phyloP scores from a whole-genome alignment of 2,888 invertebrate species.

The Agonopterix subpropinquella region DNA sequence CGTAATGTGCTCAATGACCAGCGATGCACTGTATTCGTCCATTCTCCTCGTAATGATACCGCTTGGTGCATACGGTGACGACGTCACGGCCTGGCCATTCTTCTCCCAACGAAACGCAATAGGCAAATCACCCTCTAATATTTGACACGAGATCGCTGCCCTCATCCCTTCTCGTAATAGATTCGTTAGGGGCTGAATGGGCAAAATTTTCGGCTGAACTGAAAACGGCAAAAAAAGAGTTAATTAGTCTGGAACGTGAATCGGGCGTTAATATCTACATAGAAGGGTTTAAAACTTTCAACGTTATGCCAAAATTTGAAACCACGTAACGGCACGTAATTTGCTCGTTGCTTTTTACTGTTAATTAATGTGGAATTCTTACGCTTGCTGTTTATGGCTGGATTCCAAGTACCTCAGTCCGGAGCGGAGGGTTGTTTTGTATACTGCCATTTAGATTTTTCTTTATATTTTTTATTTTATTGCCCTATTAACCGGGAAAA shows the following conservation, averaged over 20 bases:
- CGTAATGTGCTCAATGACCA: slow-evolving; percentile 90
- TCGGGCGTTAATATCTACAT: slow-evolving; percentile 12
- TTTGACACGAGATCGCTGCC: slow-evolving; percentile 92
- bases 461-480: slow-evolving; percentile 51
- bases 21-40: slow-evolving; percentile 90
- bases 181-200: slow-evolving; percentile 88
- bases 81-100: slow-evolving; percentile 85
- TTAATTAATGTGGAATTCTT: slow-evolving; percentile 47
- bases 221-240: slow-evolving; percentile 26
- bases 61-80: slow-evolving; percentile 73
- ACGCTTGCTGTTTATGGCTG: slow-evolving; percentile 20
- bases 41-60: slow-evolving; percentile 73
- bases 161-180: slow-evolving; percentile 89
- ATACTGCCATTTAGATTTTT: slow-evolving; percentile 36
- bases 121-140: slow-evolving; percentile 94
- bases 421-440: slow-evolving; percentile 23
- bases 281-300: slow-evolving; percentile 7
- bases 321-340: slow-evolving; percentile 22
- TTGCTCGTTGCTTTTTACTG: slow-evolving; percentile 27
- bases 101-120: slow-evolving; percentile 94
- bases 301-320: slow-evolving; percentile 19
- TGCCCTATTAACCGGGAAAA: slow-evolving; percentile 54
- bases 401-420: slow-evolving; percentile 11
- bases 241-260: slow-evolving; percentile 9
- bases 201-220: slow-evolving; percentile 91